Evolutionary conservation across 2,113 vertebrate genomes (phyloP).

Genomic region (Phyllopteryx taeniolatus): DNA sequence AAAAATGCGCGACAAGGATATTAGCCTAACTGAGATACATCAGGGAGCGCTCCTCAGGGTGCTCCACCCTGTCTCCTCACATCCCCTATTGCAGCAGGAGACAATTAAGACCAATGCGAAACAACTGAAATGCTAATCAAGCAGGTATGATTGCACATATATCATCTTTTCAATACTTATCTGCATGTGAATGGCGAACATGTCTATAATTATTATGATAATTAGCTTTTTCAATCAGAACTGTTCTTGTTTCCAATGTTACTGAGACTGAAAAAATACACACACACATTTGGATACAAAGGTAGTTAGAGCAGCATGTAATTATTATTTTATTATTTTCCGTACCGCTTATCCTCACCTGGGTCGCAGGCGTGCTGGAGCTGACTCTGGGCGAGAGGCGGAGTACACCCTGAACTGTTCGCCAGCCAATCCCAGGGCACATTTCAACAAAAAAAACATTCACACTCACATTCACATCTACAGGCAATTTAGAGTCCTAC

Average conservation of each 20-base stretch:
- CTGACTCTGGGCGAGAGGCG: too few relatives aligned
- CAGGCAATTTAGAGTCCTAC: too few relatives aligned
- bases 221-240: background rate
- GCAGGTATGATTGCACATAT: background rate
- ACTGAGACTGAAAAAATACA: background rate
- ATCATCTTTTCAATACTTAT: background rate
- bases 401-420: too few relatives aligned
- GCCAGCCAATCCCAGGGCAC: too few relatives aligned
- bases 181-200: background rate
- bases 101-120: constrained; percentile 8
- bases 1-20: constrained; percentile 70
- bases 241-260: background rate
- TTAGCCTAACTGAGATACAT: constrained; percentile 68
- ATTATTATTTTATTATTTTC: too few relatives aligned
- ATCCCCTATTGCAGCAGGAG: constrained; percentile 19
- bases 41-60: constrained; percentile 53
- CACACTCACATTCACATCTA: too few relatives aligned
- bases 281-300: background rate
- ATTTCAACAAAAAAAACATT: too few relatives aligned
- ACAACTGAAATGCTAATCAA: constrained; percentile 16
- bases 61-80: constrained; percentile 24
- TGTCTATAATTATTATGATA: background rate
- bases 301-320: too few relatives aligned
- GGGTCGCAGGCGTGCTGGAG: too few relatives aligned
- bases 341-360: too few relatives aligned